Conservation (phyloP, 2,113 vertebrate species). For the Ondatra zibethicus region DNA sequence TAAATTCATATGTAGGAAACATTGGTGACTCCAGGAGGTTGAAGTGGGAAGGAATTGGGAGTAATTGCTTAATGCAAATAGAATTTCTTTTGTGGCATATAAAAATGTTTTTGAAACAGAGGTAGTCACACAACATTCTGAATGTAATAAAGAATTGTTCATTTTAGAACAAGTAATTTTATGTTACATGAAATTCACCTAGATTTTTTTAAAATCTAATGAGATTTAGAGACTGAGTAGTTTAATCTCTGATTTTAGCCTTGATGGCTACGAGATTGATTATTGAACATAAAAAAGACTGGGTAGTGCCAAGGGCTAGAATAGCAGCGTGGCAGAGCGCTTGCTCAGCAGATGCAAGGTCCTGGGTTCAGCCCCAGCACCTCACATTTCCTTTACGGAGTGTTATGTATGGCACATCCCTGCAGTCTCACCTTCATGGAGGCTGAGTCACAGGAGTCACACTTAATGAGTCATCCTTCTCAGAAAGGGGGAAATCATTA, state of each 20-base stretch:
- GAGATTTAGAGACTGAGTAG: not conserved
- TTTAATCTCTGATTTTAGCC: conserved; percentile 20
- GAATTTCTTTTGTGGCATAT: not conserved
- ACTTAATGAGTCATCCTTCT: not conserved
- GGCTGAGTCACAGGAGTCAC: not conserved
- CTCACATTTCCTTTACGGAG: not conserved
- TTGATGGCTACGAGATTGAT: not conserved
- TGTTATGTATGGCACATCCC: not conserved
- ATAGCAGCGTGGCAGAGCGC: not conserved
- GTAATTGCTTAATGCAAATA: not conserved
- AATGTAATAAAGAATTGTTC: not conserved
- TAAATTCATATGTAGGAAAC: not conserved
- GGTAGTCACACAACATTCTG: not conserved
- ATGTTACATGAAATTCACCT: conserved; percentile 3
- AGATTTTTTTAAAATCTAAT: conserved; percentile 35
- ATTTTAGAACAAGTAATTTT: not conserved
- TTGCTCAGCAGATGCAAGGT: not conserved
- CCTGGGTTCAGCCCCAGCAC: too few species aligned
- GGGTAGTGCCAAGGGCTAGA: not conserved
- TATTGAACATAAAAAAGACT: not conserved
- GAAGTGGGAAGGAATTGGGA: not conserved
- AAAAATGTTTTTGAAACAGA: not conserved
- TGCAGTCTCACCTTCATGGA: not conserved
- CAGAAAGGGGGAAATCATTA: not conserved
- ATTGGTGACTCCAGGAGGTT: not conserved